Evolutionary conservation across 2,113 vertebrate genomes (phyloP).

Genomic region (Falco punctatus): DNA sequence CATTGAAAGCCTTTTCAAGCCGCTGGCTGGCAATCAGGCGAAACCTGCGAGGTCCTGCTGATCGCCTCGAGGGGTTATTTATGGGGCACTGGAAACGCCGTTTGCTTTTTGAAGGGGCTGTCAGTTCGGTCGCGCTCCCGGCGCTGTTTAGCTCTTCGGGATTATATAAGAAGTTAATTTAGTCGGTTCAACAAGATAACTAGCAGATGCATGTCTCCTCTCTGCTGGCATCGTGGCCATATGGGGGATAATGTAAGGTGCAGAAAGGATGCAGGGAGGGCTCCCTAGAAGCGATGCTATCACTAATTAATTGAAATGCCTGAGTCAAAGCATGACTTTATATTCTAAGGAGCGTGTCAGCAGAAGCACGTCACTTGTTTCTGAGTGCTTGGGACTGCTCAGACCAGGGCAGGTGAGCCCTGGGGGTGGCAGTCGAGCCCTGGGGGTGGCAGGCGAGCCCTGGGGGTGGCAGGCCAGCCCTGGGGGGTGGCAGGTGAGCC

Average conservation of each 20-base stretch:
- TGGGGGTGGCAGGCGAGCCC: not conserved
- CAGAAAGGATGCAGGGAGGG: not conserved
- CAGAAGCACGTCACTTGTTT: not conserved
- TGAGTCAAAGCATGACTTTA: not conserved
- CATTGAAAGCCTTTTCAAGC: not conserved
- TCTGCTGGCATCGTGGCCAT: not conserved
- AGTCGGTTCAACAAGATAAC: not conserved
- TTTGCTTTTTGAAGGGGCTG: not conserved
- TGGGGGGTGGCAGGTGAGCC: fast-evolving
- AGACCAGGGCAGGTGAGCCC: not conserved
- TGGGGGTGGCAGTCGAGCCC: not conserved
- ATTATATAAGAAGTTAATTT: not conserved
- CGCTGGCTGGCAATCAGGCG: not conserved
- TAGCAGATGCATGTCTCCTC: not conserved
- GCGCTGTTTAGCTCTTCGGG: not conserved
- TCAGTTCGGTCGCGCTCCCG: not conserved
- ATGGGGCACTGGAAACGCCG: not conserved
- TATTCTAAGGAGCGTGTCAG: not conserved
- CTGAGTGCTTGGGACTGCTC: not conserved
- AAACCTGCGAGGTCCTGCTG: not conserved
- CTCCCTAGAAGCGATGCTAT: not conserved
- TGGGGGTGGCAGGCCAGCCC: not conserved
- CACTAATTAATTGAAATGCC: not conserved
- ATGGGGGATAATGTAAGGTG: too few relatives aligned
- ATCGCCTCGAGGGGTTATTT: not conserved